phyloP scores from a whole-genome alignment of 2,797 vertebrate species.

The Tarsius wallacei region DNA sequence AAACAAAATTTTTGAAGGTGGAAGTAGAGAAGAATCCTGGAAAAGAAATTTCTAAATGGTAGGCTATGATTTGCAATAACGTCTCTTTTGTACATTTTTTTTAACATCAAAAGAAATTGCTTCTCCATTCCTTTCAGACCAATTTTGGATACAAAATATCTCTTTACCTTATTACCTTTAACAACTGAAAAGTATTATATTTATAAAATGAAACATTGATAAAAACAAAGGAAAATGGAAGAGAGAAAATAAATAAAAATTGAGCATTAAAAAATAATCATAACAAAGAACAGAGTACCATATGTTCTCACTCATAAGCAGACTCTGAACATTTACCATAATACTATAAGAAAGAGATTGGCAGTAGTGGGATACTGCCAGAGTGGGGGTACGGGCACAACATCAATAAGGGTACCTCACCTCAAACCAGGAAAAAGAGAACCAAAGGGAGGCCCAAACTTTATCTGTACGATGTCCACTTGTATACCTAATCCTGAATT shows the following conservation, averaged over 20 bases:
- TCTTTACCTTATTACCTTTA: slow-evolving; percentile 46
- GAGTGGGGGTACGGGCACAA: too few relatives aligned
- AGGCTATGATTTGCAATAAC: slow-evolving; percentile 25
- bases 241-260: neutral
- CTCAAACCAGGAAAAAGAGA: too few relatives aligned
- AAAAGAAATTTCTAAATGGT: slow-evolving; percentile 45
- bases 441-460: too few relatives aligned
- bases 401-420: too few relatives aligned
- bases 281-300: too few relatives aligned
- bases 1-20: slow-evolving; percentile 49
- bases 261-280: neutral
- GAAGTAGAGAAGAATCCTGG: slow-evolving; percentile 29
- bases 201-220: slow-evolving; percentile 13
- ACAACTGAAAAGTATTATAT: slow-evolving; percentile 17
- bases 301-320: too few relatives aligned
- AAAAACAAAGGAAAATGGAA: slow-evolving; percentile 55
- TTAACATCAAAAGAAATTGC: slow-evolving; percentile 50
- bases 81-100: slow-evolving; percentile 31
- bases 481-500: too few relatives aligned
- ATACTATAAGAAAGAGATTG: too few relatives aligned
- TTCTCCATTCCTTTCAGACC: slow-evolving; percentile 15
- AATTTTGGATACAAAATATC: slow-evolving; percentile 35
- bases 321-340: too few relatives aligned
- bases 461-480: too few relatives aligned
- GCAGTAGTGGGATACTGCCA: too few relatives aligned